Base-by-base conservation (phyloP, 1,140 invertebrate genomes). In the Drosophila santomea region DNA sequence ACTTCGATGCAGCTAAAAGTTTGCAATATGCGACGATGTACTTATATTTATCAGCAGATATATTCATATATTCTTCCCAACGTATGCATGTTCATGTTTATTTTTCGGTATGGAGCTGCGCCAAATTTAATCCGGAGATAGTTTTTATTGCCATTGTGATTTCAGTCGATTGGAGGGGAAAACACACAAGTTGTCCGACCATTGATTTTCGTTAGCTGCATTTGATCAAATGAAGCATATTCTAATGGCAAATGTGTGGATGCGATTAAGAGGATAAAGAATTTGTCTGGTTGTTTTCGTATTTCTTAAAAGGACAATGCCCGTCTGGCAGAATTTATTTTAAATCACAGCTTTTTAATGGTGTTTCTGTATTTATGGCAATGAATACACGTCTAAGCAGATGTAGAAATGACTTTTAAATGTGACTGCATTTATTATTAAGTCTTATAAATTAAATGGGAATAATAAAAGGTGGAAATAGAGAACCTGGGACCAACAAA, bases 1-100 rank as follows among this genome's bases (percentile, higher is more conserved):
- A 71, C 63, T 57, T 71, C 36, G 44, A 50, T 68, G 67, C 63
- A 43, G 63, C 63, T 50, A 71, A 71, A 71, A 68, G 43, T 71
- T 69, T 56, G 47, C 47, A 25, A 56, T 56, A 56, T 71, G 67
- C 67, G 43, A 56, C 67, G 56, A 68, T 57, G 36, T 39, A 57
- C 36, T 69, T 57, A 57, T 71, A 23, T 48, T 28, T 43, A 41
- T 35, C 25, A 60, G n/a, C 10, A 12, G 3, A 66, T 35, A 43
- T 15, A 36, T 36, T 36, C 60, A 66, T 35, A 43, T 15, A 43
- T 36, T 50, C 44, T 43, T 28, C 17, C 38, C n/a, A 48, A 32
- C 45, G 32, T 43, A 51, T 66, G 36, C 12, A 43, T 44, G 11
- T n/a, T n/a, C 57, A 43, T 68, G 47, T 68, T 68, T 68, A 52